These are phyloP conservation scores for Norana najaformis DNA, from an alignment of 2,888 invertebrate genomes.

Conservation along the genomic window DNA sequence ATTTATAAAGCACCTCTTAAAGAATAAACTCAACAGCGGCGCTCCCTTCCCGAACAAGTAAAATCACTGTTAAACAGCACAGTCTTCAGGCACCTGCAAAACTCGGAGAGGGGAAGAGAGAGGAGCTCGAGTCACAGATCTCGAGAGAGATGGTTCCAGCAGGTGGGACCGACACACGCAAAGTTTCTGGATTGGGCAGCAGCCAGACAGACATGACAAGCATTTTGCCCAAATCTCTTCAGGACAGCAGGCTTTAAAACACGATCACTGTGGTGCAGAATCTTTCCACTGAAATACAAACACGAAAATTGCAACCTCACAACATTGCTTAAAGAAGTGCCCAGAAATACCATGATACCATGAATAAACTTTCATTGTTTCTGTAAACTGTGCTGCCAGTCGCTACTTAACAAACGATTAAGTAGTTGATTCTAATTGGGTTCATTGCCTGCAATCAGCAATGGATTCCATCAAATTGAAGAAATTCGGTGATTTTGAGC, in stretches of 20 bases:
- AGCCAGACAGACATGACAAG: too few relatives aligned
- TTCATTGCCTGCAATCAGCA: background rate
- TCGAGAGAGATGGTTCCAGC: too few relatives aligned
- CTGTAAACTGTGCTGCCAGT: background rate
- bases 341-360: background rate
- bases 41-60: too few relatives aligned
- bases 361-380: background rate
- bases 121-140: too few relatives aligned
- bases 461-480: background rate
- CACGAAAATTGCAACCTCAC: background rate
- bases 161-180: too few relatives aligned
- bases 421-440: background rate
- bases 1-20: too few relatives aligned
- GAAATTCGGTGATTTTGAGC: background rate
- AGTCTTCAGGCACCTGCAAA: too few relatives aligned
- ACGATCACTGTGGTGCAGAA: background rate
- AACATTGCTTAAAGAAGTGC: background rate
- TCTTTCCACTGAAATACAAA: background rate
- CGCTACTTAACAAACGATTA: background rate
- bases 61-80: too few relatives aligned
- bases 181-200: too few relatives aligned
- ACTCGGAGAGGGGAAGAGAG: too few relatives aligned
- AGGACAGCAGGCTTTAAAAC: background rate
- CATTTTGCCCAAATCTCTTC: background rate
- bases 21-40: too few relatives aligned